phyloP scores from a whole-genome alignment of 2,888 invertebrate species.

The Eumerus sabulonum region DNA sequence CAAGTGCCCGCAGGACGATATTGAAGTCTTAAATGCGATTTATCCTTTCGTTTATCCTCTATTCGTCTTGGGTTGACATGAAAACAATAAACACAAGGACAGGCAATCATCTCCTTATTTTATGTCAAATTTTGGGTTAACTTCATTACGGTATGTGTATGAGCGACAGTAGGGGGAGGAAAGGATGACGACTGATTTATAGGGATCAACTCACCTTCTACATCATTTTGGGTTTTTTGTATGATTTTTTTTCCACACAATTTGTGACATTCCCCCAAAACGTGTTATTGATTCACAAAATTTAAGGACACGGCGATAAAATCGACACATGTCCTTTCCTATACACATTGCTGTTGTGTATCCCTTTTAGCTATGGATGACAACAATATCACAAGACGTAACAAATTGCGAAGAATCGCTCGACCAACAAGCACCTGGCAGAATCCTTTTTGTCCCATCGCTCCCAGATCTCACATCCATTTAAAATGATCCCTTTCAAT shows the following conservation, averaged over 20 bases:
- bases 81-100: conserved; percentile 31
- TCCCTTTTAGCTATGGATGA: neutral
- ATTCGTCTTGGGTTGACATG: too few relatives aligned
- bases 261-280: conserved; percentile 20
- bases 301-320: conserved; percentile 58
- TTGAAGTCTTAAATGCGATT: too few relatives aligned
- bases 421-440: conserved; percentile 62
- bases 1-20: too few relatives aligned
- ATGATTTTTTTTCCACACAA: conserved; percentile 4
- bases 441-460: conserved; percentile 42
- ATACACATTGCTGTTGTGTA: conserved; percentile 6
- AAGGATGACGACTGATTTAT: conserved; percentile 57
- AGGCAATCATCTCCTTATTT: conserved; percentile 34
- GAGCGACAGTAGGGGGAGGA: conserved; percentile 39
- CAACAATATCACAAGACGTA: conserved; percentile 49
- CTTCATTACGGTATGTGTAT: conserved; percentile 43
- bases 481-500: conserved; percentile 46
- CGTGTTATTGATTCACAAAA: conserved; percentile 58
- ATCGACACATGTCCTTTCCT: conserved; percentile 51
- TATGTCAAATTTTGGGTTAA: conserved; percentile 49
- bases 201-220: conserved; percentile 35
- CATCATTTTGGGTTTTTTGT: conserved; percentile 33
- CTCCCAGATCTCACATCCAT: conserved; percentile 39
- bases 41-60: too few relatives aligned
- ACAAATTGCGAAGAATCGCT: conserved; percentile 63